Percentiles rank a stretch among this genome's conserved stretches.
Evolutionary conservation across 2,797 vertebrate species (phyloP).

Genomic region (Tiaroga cobitis): DNA sequence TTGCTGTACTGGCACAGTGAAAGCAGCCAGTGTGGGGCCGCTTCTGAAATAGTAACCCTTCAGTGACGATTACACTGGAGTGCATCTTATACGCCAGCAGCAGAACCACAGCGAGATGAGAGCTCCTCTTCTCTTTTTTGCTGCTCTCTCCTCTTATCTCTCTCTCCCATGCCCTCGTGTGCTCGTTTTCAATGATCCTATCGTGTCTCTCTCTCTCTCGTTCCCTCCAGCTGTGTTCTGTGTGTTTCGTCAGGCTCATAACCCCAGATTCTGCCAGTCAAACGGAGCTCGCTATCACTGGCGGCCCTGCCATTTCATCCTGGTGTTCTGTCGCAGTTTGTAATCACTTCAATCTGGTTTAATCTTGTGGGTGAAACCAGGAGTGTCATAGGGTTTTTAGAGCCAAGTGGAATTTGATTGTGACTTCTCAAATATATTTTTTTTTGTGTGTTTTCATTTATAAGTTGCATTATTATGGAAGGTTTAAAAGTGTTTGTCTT

Average conservation of each 20-base stretch:
- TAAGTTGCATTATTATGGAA: neutral
- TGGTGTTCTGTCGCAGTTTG: constrained; percentile 17
- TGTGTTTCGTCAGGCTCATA: constrained; percentile 31
- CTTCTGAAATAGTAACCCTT: constrained; percentile 59
- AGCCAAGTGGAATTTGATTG: constrained; percentile 18
- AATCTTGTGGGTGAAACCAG: constrained; percentile 9
- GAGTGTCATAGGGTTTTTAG: constrained; percentile 44
- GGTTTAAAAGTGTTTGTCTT: neutral
- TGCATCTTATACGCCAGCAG: constrained; percentile 49
- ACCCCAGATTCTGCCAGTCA: constrained; percentile 39
- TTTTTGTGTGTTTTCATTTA: constrained; percentile 9
- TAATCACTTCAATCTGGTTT: constrained; percentile 26
- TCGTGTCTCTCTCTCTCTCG: constrained; percentile 21
- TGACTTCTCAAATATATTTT: neutral
- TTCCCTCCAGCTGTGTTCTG: constrained; percentile 30
- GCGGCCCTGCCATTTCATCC: constrained; percentile 17
- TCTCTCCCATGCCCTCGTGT: constrained; percentile 17
- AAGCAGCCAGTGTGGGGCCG: constrained; percentile 76
- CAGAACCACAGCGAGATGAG: constrained; percentile 40
- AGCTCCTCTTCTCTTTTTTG: constrained; percentile 33
- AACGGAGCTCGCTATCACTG: constrained; percentile 8
- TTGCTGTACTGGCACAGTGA: constrained; percentile 73
- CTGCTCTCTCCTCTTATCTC: constrained; percentile 27
- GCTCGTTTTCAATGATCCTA: constrained; percentile 34
- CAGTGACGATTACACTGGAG: constrained; percentile 52